Conservation (phyloP, 2,797 vertebrate species). For the Pangasius mekongensis region DNA sequence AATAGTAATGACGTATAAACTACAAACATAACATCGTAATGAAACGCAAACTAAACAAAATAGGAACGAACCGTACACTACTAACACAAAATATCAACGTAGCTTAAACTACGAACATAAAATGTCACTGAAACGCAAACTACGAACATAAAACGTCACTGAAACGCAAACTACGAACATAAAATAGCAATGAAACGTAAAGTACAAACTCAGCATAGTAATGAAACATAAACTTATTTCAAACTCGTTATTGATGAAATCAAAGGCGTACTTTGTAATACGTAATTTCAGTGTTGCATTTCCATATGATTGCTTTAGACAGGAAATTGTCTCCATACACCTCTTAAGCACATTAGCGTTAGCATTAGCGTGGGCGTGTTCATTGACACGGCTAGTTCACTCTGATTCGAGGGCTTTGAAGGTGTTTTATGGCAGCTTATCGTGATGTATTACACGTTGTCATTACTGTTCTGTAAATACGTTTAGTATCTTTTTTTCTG, state of each 20-base stretch:
- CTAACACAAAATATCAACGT: no score
- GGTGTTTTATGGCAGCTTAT: slow-evolving; percentile 58
- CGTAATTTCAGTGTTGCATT: not conserved
- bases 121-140: not conserved
- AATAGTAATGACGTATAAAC: not conserved
- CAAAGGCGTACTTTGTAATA: not conserved
- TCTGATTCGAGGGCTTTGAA: slow-evolving; percentile 46
- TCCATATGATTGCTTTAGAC: not conserved
- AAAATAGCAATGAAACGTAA: not conserved
- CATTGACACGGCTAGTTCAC: slow-evolving; percentile 1
- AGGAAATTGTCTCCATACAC: not conserved
- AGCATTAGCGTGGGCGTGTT: slow-evolving; percentile 6
- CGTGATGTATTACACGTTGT: slow-evolving; percentile 33
- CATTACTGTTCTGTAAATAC: slow-evolving; percentile 74
- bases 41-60: not conserved
- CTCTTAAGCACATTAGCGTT: slow-evolving; percentile 13
- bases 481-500: not conserved
- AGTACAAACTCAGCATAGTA: no score
- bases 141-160: not conserved
- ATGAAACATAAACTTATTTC: not conserved
- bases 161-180: not conserved
- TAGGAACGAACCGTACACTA: not conserved
- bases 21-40: not conserved
- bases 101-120: not conserved
- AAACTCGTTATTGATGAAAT: not conserved